Percentiles rank a stretch among this genome's conserved stretches.
These are phyloP conservation scores for Elanoides forficatus DNA, from an alignment of 2,113 vertebrate genomes.

Conservation along the genomic window DNA sequence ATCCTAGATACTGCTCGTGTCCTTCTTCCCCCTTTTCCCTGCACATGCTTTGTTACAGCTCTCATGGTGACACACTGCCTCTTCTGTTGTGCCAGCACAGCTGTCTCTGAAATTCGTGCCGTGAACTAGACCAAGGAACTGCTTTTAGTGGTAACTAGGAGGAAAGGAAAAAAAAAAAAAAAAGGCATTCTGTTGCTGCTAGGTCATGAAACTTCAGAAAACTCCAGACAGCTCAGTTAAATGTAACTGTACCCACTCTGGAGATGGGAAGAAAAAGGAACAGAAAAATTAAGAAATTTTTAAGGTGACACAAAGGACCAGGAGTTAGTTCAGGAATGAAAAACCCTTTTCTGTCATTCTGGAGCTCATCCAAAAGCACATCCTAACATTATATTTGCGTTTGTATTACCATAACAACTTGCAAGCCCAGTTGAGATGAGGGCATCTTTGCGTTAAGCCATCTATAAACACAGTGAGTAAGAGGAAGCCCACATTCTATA, in stretches of 20 bases:
- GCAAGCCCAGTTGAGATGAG: background rate
- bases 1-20: background rate
- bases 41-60: background rate
- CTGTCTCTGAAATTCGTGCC: background rate
- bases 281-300: background rate
- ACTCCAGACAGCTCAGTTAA: background rate
- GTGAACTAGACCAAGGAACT: background rate
- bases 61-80: background rate
- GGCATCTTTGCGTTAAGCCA: background rate
- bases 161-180: background rate
- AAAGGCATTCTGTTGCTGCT: background rate
- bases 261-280: background rate
- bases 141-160: background rate
- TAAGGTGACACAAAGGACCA: background rate
- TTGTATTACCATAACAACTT: background rate
- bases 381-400: background rate
- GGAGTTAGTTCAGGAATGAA: background rate
- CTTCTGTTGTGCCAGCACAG: slow-evolving; percentile 2
- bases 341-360: background rate
- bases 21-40: background rate
- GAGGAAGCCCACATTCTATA: background rate
- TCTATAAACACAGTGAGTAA: background rate
- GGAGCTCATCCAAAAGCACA: background rate
- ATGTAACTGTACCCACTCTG: background rate
- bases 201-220: background rate